phyloP scores from a whole-genome alignment of 2,888 invertebrate genomes.

The Helicoverpa assulta region DNA sequence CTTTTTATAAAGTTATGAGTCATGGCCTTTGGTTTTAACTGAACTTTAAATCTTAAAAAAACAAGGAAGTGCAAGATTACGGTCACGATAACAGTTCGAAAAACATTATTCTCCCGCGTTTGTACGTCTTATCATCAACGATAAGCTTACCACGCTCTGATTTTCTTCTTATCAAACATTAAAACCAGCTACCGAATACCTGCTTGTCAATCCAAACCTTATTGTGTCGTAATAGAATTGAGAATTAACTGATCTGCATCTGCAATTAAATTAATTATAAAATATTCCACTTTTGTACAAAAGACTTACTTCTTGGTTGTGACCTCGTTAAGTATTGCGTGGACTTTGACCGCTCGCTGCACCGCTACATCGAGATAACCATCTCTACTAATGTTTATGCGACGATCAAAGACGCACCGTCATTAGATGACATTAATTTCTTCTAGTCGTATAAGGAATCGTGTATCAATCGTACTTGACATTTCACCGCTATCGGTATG shows the following conservation, averaged over 20 bases:
- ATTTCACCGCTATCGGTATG: conserved; percentile 70
- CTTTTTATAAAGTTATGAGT: conserved; percentile 11
- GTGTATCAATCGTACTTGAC: conserved; percentile 79
- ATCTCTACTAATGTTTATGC: conserved; percentile 64
- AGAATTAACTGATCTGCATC: conserved; percentile 6
- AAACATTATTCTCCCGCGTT: conserved; percentile 45
- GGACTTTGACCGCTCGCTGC: conserved; percentile 65
- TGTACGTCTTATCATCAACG: conserved; percentile 51
- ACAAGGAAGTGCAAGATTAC: conserved; percentile 47
- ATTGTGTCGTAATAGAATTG: conserved; percentile 23
- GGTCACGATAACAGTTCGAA: conserved; percentile 36
- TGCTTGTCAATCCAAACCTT: conserved; percentile 32
- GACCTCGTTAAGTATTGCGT: conserved; percentile 61
- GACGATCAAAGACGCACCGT: conserved; percentile 66
- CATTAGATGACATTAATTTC: conserved; percentile 67
- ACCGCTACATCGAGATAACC: conserved; percentile 57
- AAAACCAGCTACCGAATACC: conserved; percentile 18
- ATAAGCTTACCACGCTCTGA: conserved; percentile 55
- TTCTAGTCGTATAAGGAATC: conserved; percentile 60
- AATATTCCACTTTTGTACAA: conserved; percentile 53
- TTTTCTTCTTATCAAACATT: conserved; percentile 52
- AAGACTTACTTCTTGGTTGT: conserved; percentile 60
- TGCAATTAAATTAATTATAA: conserved; percentile 48
- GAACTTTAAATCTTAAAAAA: conserved; percentile 22
- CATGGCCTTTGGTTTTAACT: conserved; percentile 23